These are phyloP conservation scores for Falco peregrinus DNA, from an alignment of 2,797 vertebrate species.

Conservation along the genomic window DNA sequence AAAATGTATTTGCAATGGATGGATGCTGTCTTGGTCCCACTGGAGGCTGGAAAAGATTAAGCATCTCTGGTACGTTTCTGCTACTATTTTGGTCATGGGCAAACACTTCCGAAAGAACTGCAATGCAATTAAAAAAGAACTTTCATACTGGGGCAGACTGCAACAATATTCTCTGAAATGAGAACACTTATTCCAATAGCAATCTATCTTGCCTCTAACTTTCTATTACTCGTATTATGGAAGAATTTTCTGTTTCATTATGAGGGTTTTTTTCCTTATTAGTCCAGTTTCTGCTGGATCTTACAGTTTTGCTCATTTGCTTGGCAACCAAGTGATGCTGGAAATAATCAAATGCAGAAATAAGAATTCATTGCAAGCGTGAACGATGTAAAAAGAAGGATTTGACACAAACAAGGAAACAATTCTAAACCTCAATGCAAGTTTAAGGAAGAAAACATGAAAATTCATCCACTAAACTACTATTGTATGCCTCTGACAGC, in stretches of 20 bases:
- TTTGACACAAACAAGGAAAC: background rate
- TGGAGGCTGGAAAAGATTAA: slow-evolving; percentile 56
- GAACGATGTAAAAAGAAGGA: background rate
- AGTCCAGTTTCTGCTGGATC: slow-evolving; percentile 40
- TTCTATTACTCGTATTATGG: slow-evolving; percentile 29
- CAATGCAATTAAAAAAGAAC: slow-evolving; percentile 68
- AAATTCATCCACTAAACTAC: background rate
- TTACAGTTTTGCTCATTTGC: slow-evolving; percentile 29
- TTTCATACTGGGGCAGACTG: slow-evolving; percentile 31
- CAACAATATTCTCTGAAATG: slow-evolving; percentile 37
- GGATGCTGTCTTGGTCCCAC: slow-evolving; percentile 47
- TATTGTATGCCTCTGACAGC: background rate
- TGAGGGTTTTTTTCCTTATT: slow-evolving; percentile 24
- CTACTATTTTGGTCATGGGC: slow-evolving; percentile 69
- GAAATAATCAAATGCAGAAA: slow-evolving; percentile 26
- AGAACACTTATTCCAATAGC: slow-evolving; percentile 59
- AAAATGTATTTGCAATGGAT: slow-evolving; percentile 63
- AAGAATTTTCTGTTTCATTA: slow-evolving; percentile 1
- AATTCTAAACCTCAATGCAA: background rate
- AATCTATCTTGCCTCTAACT: slow-evolving; percentile 27
- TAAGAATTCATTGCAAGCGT: background rate
- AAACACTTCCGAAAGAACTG: slow-evolving; percentile 61
- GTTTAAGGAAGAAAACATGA: background rate
- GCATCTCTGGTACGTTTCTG: slow-evolving; percentile 59
- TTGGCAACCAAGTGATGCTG: background rate